Evolutionary conservation across 2,113 vertebrate genomes (phyloP).

Genomic region (Nettapus auritus): DNA sequence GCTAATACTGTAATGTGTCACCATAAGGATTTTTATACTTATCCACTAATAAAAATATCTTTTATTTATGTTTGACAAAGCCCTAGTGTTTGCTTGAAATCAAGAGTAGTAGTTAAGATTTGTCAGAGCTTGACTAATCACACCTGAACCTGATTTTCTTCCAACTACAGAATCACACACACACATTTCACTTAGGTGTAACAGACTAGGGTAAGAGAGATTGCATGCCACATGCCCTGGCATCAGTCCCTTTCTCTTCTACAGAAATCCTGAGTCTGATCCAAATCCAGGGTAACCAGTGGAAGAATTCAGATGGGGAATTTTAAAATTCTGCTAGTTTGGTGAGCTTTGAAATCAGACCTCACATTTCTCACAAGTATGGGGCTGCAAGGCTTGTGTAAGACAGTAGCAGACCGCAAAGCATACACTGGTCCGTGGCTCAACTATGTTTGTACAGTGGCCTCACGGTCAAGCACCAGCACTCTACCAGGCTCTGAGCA

Average conservation of each 20-base stretch:
- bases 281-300: neutral
- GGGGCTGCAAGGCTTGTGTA: neutral
- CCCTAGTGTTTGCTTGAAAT: neutral
- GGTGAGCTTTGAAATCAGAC: neutral
- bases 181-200: accelerated
- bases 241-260: neutral
- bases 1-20: neutral
- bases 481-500: neutral
- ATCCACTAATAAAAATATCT: accelerated
- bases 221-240: neutral
- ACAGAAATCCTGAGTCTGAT: neutral
- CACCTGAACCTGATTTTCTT: neutral
- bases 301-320: neutral
- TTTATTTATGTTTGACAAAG: neutral
- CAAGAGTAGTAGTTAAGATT: neutral
- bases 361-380: accelerated
- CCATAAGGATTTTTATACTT: neutral
- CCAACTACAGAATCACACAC: neutral
- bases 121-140: neutral
- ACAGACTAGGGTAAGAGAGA: neutral
- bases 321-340: neutral
- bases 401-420: neutral
- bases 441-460: neutral
- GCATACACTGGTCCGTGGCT: neutral
- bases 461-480: neutral